These are phyloP conservation scores for Himalopsyche phryganea DNA, from an alignment of 1,140 invertebrate species.

Conservation along the genomic window DNA sequence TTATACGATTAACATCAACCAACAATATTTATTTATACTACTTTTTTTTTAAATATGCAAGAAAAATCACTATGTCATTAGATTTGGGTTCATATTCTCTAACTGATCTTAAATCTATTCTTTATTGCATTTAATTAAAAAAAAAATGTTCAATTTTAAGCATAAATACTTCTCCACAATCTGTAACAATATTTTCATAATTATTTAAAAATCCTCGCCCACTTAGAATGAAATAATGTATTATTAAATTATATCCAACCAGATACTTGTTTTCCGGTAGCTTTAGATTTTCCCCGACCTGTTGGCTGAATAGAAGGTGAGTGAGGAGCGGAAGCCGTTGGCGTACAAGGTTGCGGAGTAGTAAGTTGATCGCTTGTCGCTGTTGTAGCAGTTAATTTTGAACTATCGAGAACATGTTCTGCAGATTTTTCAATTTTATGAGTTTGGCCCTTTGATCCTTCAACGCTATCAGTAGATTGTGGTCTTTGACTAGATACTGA, in stretches of 20 bases:
- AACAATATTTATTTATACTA: too few species aligned
- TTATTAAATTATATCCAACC: conserved; percentile 70
- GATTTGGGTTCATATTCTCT: too few species aligned
- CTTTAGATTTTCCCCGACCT: conserved; percentile 62
- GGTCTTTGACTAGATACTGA: neutral
- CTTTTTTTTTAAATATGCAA: too few species aligned
- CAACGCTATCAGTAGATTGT: neutral
- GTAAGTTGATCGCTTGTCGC: conserved; percentile 3
- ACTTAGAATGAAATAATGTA: too few species aligned
- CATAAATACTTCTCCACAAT: too few species aligned
- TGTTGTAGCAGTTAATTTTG: neutral
- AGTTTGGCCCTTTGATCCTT: neutral
- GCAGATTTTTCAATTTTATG: neutral
- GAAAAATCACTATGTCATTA: too few species aligned
- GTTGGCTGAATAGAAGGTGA: conserved; percentile 42
- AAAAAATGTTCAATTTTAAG: too few species aligned
- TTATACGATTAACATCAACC: too few species aligned
- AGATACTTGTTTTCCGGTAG: conserved; percentile 62
- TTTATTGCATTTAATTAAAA: too few species aligned
- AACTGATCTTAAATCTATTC: too few species aligned
- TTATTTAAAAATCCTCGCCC: too few species aligned
- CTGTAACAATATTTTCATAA: too few species aligned
- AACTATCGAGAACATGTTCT: conserved; percentile 1
- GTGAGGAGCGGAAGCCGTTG: conserved; percentile 32
- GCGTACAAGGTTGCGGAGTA: conserved; percentile 32